phyloP scores from a whole-genome alignment of 2,888 invertebrate genomes.

The Ectropis crepuscularia region DNA sequence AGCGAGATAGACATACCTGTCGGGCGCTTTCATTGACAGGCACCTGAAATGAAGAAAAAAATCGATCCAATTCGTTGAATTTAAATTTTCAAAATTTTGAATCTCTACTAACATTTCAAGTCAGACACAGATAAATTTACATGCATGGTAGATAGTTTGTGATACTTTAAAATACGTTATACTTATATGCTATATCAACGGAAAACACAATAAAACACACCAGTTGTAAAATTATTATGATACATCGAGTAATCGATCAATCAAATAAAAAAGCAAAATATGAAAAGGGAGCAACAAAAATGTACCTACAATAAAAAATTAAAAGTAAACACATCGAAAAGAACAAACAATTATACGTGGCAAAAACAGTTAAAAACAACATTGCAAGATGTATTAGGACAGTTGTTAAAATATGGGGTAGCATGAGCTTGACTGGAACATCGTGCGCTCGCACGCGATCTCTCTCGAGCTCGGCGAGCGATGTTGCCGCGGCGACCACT shows the following conservation, averaged over 20 bases:
- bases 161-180: slow-evolving; percentile 8
- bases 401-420: slow-evolving; percentile 85
- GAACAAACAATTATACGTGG: slow-evolving; percentile 78
- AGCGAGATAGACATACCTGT: slow-evolving; percentile 86
- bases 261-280: slow-evolving; percentile 47
- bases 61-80: slow-evolving; percentile 86
- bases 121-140: slow-evolving; percentile 83
- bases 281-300: slow-evolving; percentile 55
- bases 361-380: slow-evolving; percentile 84
- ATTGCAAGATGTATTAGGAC: slow-evolving; percentile 85
- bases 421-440: slow-evolving; percentile 72
- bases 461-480: slow-evolving; percentile 40
- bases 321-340: slow-evolving; percentile 79
- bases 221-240: slow-evolving; percentile 24
- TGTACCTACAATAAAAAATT: slow-evolving; percentile 68
- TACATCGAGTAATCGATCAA: slow-evolving; percentile 43
- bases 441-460: slow-evolving; percentile 78
- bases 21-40: slow-evolving; percentile 90
- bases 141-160: slow-evolving; percentile 59
- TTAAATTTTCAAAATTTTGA: slow-evolving; percentile 74
- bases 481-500: slow-evolving; percentile 32
- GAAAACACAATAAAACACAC: slow-evolving; percentile 12
- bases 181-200: slow-evolving; percentile 3
- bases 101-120: slow-evolving; percentile 48
- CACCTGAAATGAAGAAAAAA: slow-evolving; percentile 90